phyloP scores from a whole-genome alignment of 64 coral and sea anemone genomes.

The Trachythela sp. region DNA sequence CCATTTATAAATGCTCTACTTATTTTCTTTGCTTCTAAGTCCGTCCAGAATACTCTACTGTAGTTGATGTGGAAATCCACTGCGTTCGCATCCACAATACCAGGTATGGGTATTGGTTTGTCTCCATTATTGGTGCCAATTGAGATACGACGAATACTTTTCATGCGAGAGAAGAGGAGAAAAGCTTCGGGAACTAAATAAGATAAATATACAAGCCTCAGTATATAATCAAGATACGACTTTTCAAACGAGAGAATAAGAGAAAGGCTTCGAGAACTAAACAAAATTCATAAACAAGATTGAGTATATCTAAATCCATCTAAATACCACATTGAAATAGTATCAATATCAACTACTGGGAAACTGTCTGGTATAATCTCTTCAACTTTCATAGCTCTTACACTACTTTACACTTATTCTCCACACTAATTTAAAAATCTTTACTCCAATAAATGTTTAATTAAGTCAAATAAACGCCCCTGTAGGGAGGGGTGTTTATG shows the following conservation, averaged over 20 bases:
- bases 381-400: too few relatives aligned
- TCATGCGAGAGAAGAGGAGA: constrained; percentile 63
- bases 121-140: constrained; percentile 76
- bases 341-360: too few relatives aligned
- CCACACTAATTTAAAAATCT: too few relatives aligned
- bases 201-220: not conserved
- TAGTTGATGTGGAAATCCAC: constrained; percentile 85
- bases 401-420: too few relatives aligned
- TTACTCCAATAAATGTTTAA: too few relatives aligned
- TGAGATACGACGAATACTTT: constrained; percentile 75
- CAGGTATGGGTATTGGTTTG: constrained; percentile 57
- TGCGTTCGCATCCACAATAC: constrained; percentile 76
- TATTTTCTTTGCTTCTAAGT: constrained; percentile 54
- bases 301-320: too few relatives aligned
- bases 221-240: not conserved
- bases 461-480: too few relatives aligned
- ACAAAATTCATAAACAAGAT: too few relatives aligned
- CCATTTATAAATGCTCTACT: constrained; percentile 89
- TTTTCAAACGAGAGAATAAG: not conserved
- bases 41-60: constrained; percentile 86
- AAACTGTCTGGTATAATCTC: too few relatives aligned
- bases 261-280: not conserved
- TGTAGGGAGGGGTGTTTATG: too few relatives aligned
- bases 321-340: too few relatives aligned
- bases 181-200: constrained; percentile 86